Percentiles rank a stretch among this genome's conserved stretches.
These are phyloP conservation scores for Chanos chanos DNA, from an alignment of 2,797 vertebrate genomes.

Conservation along the genomic window DNA sequence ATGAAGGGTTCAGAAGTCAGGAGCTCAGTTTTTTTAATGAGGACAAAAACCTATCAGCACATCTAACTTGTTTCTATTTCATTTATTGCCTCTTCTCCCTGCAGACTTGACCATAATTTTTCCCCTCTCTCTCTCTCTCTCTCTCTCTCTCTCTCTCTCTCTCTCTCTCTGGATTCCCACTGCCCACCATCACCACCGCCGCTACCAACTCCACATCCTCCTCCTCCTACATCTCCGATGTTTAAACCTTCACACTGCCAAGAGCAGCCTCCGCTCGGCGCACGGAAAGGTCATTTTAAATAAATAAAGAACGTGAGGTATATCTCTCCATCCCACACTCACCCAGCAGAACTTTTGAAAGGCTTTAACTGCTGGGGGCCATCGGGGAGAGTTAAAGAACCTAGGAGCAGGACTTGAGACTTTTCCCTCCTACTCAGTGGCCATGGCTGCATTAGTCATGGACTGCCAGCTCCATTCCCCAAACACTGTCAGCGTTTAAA, in stretches of 20 bases:
- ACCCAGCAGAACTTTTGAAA: conserved; percentile 58
- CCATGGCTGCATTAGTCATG: conserved; percentile 57
- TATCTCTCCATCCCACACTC: conserved; percentile 67
- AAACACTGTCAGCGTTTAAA: conserved; percentile 26
- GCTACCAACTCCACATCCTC: conserved; percentile 46
- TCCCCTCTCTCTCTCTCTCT: neutral
- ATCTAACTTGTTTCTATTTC: conserved; percentile 72
- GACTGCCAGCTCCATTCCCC: conserved; percentile 37
- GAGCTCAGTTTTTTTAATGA: conserved; percentile 75
- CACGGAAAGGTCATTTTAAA: conserved; percentile 71
- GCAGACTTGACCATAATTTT: conserved; percentile 58
- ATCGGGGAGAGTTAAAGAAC: conserved; percentile 54
- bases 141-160: neutral
- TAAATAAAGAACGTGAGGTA: conserved; percentile 68
- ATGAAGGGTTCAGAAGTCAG: conserved; percentile 59
- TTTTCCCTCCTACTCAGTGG: conserved; percentile 68
- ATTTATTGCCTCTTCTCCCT: conserved; percentile 63
- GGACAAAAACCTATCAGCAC: conserved; percentile 73
- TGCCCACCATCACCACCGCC: neutral
- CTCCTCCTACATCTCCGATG: conserved; percentile 54
- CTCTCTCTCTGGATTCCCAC: neutral
- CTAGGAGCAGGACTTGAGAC: conserved; percentile 64
- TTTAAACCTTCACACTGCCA: conserved; percentile 69
- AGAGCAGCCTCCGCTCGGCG: conserved; percentile 55
- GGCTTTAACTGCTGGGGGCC: conserved; percentile 62